Evolutionary conservation across 2,797 vertebrate species (phyloP).

Genomic region (Etheostoma perlongum): DNA sequence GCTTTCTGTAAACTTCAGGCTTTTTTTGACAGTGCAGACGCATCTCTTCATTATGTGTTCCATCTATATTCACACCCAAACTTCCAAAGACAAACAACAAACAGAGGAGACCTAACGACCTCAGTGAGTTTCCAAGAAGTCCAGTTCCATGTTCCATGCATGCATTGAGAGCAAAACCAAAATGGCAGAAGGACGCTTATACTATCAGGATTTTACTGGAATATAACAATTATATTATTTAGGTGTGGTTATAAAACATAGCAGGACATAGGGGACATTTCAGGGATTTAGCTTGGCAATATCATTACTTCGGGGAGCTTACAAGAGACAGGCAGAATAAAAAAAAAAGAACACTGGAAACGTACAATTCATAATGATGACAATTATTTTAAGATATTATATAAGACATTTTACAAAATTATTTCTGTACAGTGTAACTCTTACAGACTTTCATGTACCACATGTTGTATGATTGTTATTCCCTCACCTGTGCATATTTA

Average conservation of each 20-base stretch:
- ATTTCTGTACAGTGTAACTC: background rate
- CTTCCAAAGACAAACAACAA: background rate
- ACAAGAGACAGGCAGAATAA: background rate
- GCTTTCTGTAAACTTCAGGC: slow-evolving; percentile 9
- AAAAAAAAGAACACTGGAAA: background rate
- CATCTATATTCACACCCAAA: background rate
- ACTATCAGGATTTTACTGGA: background rate
- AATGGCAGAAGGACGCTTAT: slow-evolving; percentile 1
- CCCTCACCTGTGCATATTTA: background rate
- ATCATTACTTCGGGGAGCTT: background rate
- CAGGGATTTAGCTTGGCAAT: background rate
- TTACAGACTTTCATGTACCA: background rate
- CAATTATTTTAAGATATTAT: background rate
- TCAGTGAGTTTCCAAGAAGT: slow-evolving; percentile 16
- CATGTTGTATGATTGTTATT: background rate
- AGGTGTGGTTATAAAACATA: background rate
- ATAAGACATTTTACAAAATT: too few relatives aligned
- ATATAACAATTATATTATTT: background rate
- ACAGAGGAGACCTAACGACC: background rate
- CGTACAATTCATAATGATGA: background rate
- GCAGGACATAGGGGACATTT: background rate
- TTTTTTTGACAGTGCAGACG: background rate
- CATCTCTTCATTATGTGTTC: background rate
- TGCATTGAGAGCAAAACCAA: background rate
- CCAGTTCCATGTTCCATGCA: background rate